phyloP scores from a whole-genome alignment of 2,888 invertebrate species.

The Noctua janthe region DNA sequence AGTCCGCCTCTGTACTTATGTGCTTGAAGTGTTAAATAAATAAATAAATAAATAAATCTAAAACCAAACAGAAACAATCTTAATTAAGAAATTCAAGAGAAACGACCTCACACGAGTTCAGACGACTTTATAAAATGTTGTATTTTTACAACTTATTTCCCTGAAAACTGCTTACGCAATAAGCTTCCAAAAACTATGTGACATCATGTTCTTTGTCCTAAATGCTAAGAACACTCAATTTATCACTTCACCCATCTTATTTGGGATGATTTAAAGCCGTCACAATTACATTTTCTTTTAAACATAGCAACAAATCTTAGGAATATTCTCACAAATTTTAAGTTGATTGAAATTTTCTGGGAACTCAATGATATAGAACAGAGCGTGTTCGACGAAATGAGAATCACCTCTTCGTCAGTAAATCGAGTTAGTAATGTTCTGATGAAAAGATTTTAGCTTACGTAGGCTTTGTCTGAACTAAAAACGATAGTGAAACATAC shows the following conservation, averaged over 20 bases:
- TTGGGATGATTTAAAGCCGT: constrained; percentile 69
- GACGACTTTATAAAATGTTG: constrained; percentile 2
- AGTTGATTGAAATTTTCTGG: constrained; percentile 57
- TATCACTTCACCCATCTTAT: constrained; percentile 66
- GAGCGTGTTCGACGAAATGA: constrained; percentile 63
- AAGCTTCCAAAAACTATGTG: constrained; percentile 56
- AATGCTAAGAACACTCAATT: constrained; percentile 61
- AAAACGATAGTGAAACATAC: constrained; percentile 15
- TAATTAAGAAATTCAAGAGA: constrained; percentile 49
- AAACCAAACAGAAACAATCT: constrained; percentile 18
- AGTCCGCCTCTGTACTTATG: too few species aligned
- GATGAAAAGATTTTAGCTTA: constrained; percentile 44
- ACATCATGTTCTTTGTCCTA: constrained; percentile 64
- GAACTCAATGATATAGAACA: constrained; percentile 64
- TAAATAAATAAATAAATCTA: too few species aligned
- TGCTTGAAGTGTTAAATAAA: too few species aligned
- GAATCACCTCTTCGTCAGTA: constrained; percentile 46
- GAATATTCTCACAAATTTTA: constrained; percentile 44
- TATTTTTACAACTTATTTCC: constrained; percentile 62
- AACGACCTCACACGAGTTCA: constrained; percentile 42
- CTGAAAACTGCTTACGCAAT: constrained; percentile 58
- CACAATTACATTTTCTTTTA: constrained; percentile 57
- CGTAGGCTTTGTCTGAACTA: constrained; percentile 16
- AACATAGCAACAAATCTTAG: constrained; percentile 62
- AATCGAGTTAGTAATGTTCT: constrained; percentile 56